Evolutionary conservation across 1,140 invertebrate genomes (phyloP).

Genomic region (Orchesella cincta): DNA sequence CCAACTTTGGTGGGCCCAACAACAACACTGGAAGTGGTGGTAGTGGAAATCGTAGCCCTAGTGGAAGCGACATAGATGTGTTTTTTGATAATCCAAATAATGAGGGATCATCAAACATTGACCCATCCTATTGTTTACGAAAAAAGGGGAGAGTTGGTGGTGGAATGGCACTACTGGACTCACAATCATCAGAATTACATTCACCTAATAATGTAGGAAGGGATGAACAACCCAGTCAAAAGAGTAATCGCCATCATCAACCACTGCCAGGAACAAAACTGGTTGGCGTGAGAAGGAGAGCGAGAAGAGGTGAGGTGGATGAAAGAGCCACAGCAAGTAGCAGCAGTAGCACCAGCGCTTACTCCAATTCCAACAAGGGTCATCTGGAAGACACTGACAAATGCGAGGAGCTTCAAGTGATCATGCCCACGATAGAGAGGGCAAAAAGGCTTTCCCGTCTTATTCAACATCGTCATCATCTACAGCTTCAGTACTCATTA

Average conservation of each 20-base stretch:
- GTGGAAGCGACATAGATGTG: neutral
- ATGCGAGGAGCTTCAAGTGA: neutral
- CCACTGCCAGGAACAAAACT: constrained; percentile 24
- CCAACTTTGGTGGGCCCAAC: neutral
- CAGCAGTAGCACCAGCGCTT: neutral
- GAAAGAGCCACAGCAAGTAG: constrained; percentile 3
- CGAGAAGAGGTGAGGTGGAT: neutral
- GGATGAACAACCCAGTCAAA: neutral
- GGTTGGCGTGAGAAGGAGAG: constrained; percentile 9
- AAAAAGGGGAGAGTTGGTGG: neutral
- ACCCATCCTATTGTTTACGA: neutral
- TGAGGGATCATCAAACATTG: neutral
- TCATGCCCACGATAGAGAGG: constrained; percentile 49
- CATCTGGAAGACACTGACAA: constrained; percentile 28
- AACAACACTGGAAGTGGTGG: too few relatives aligned
- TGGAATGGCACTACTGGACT: neutral
- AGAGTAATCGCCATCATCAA: constrained; percentile 20
- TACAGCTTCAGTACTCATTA: constrained; percentile 45
- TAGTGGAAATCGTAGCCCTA: neutral
- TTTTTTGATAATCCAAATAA: neutral
- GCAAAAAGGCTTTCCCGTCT: constrained; percentile 51
- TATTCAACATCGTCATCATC: constrained; percentile 48
- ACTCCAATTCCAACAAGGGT: constrained; percentile 13
- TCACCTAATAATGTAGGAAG: neutral
- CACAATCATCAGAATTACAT: neutral